Evolutionary conservation across 2,888 invertebrate genomes (phyloP).

Genomic region (Branchipolynoe longqiensis): DNA sequence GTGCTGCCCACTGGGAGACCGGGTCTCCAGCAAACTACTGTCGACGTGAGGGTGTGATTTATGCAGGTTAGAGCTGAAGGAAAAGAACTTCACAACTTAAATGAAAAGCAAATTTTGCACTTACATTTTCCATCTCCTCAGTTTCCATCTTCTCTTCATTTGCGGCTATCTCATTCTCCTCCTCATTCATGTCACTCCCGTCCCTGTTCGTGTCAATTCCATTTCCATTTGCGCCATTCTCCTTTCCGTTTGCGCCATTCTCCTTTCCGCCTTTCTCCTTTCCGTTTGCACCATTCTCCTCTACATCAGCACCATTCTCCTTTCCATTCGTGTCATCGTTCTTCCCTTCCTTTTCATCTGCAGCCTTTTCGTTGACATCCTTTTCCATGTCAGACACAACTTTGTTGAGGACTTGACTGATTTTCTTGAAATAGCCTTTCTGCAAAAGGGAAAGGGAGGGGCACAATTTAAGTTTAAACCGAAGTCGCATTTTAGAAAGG

Average conservation of each 20-base stretch:
- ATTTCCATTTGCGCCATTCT: background rate
- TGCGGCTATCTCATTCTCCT: background rate
- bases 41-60: too few species aligned
- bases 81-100: background rate
- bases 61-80: too few species aligned
- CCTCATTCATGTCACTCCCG: background rate
- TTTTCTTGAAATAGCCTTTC: constrained; percentile 45
- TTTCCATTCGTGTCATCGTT: background rate
- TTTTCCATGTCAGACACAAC: background rate
- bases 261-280: constrained; percentile 37
- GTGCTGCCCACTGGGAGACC: too few species aligned
- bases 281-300: constrained; percentile 60
- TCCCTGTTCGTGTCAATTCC: background rate
- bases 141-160: constrained; percentile 58
- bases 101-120: background rate
- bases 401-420: constrained; percentile 19
- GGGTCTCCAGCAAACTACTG: too few species aligned
- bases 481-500: too few species aligned
- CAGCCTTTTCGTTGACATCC: background rate
- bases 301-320: constrained; percentile 59
- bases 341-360: background rate
- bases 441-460: constrained; percentile 10
- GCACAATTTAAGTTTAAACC: too few species aligned
- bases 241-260: background rate
- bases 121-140: constrained; percentile 20